phyloP scores from a whole-genome alignment of 2,888 invertebrate species.

The Scaptomyza parva region DNA sequence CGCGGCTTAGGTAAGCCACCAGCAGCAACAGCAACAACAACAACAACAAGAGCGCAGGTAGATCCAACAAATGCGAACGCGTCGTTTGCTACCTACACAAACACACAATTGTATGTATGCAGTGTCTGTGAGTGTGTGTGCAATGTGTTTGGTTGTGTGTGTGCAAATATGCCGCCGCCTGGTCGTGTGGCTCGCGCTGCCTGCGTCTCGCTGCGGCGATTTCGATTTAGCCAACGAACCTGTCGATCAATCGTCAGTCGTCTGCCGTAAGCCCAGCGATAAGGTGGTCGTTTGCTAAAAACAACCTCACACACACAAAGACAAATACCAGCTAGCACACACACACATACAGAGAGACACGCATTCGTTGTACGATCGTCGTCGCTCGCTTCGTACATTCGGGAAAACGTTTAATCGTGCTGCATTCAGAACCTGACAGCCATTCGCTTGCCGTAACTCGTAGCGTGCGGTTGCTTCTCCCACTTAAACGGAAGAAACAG shows the following conservation, averaged over 20 bases:
- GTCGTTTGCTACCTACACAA: constrained; percentile 50
- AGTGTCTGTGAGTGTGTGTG: constrained; percentile 15
- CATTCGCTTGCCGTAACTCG: constrained; percentile 83
- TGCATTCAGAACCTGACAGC: constrained; percentile 80
- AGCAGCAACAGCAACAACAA: constrained; percentile 28
- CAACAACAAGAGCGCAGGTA: constrained; percentile 41
- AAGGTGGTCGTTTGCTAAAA: constrained; percentile 64
- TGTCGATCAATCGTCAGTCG: constrained; percentile 84
- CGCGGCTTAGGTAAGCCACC: constrained; percentile 54
- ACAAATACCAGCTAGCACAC: constrained; percentile 4
- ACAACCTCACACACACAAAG: constrained; percentile 30
- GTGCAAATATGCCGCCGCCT: constrained; percentile 60
- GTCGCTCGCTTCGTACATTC: constrained; percentile 53
- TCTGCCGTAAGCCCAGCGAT: constrained; percentile 80
- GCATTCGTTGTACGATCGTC: constrained; percentile 48
- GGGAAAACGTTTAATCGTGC: constrained; percentile 80
- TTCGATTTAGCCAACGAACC: constrained; percentile 82
- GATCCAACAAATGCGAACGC: constrained; percentile 41
- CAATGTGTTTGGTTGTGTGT: constrained; percentile 21
- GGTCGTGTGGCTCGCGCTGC: constrained; percentile 75
- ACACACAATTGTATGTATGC: constrained; percentile 7
- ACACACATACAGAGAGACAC: constrained; percentile 13
- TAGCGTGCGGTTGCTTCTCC: constrained; percentile 69
- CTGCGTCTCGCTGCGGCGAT: constrained; percentile 78
- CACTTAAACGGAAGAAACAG: constrained; percentile 43